A percentile compares a stretch with the other conserved stretches of the same genome.
phyloP scores from a whole-genome alignment of 2,888 invertebrate species.

The Cotesia congregata region DNA sequence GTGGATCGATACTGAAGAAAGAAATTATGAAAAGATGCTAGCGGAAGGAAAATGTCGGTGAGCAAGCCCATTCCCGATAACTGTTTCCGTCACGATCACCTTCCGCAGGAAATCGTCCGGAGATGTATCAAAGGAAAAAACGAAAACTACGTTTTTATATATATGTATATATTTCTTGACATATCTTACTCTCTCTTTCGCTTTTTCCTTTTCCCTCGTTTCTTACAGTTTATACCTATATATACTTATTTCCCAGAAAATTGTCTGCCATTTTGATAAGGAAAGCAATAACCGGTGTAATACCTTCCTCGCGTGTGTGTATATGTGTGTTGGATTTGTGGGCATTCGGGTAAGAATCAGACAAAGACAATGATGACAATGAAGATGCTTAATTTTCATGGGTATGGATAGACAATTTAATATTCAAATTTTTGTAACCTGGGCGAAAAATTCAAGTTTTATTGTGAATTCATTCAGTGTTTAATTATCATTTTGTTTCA shows the following conservation, averaged over 20 bases:
- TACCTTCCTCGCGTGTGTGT: background rate
- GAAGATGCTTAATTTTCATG: too few relatives aligned
- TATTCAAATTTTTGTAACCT: too few relatives aligned
- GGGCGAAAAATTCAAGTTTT: too few relatives aligned
- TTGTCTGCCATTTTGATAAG: slow-evolving; percentile 50
- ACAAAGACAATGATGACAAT: too few relatives aligned
- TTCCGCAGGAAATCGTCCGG: slow-evolving; percentile 42
- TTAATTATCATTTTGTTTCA: too few relatives aligned
- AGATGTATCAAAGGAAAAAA: slow-evolving; percentile 38
- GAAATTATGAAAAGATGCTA: slow-evolving; percentile 22
- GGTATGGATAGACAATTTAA: too few relatives aligned
- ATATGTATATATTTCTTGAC: slow-evolving; percentile 10
- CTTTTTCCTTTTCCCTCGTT: background rate
- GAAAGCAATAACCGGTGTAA: slow-evolving; percentile 40
- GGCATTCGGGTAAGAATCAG: too few relatives aligned
- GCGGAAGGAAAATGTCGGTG: slow-evolving; percentile 40
- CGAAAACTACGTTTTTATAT: slow-evolving; percentile 8
- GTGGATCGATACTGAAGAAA: slow-evolving; percentile 22
- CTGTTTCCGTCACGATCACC: slow-evolving; percentile 43
- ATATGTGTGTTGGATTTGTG: background rate
- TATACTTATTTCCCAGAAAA: slow-evolving; percentile 47
- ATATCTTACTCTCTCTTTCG: slow-evolving; percentile 18
- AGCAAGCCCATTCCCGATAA: slow-evolving; percentile 39
- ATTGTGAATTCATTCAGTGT: too few relatives aligned
- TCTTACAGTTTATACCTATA: background rate